Evolutionary conservation across 2,888 invertebrate genomes (phyloP).

Genomic region (Noctua janthina): DNA sequence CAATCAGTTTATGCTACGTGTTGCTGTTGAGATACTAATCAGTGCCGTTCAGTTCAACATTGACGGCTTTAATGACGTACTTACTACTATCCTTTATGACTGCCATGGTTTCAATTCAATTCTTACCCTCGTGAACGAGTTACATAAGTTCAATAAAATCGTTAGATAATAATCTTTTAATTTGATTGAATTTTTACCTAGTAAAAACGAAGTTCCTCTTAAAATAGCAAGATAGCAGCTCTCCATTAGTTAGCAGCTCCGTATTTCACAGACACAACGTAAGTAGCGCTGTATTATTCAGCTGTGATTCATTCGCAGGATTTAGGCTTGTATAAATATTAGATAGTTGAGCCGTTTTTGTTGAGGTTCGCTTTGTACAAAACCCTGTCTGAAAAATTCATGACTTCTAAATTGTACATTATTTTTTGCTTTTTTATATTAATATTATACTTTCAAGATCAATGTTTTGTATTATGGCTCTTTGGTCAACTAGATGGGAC

Average conservation of each 20-base stretch:
- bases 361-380: constrained; percentile 1
- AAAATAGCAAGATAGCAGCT: background rate
- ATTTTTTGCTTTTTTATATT: background rate
- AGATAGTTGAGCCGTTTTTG: background rate
- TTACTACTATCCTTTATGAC: too few species aligned
- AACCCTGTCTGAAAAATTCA: background rate
- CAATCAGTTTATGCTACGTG: too few species aligned
- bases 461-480: background rate
- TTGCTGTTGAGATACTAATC: too few species aligned
- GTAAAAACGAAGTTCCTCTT: background rate
- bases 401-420: background rate
- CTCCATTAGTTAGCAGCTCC: constrained; percentile 6
- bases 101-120: too few species aligned
- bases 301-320: constrained; percentile 7
- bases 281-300: background rate
- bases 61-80: too few species aligned
- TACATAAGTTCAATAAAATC: too few species aligned
- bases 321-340: constrained; percentile 12
- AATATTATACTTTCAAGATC: background rate
- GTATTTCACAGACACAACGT: background rate
- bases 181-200: background rate
- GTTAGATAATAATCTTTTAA: background rate
- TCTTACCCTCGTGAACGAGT: too few species aligned
- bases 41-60: too few species aligned
- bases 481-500: too few species aligned